Base-by-base conservation (phyloP, 2,797 vertebrate genomes). In the Coregonus sp. region DNA sequence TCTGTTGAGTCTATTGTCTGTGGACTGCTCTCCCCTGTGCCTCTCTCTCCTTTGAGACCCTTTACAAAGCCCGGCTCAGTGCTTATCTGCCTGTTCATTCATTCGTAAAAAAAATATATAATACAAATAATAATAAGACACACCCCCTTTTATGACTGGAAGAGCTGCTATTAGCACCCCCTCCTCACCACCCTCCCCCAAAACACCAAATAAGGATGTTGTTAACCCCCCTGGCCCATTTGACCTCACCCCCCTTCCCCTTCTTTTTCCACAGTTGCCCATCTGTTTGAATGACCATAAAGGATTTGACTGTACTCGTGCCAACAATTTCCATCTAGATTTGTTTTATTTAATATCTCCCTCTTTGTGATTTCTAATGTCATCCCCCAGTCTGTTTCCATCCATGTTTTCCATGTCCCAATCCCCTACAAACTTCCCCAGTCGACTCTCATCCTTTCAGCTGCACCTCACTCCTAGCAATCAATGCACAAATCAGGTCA, bases 371-470 rank as follows among this genome's bases (percentile, higher is more conserved):
- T 51, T 51, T 71, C 11, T 52, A 72, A 54, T 29, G 2, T 56
- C 51, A 31, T 33, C 51, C 51, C 14, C 25, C 2, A 56, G 35
- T 50, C 68, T 70, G 18, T 56, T 16, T 72, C 50, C 25, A 52
- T 72, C 29, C 3, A 72, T 25, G 2, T 25, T 31, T 9, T 56
- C 71, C 66, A 67, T 35, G 15, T 6, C 1, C 31, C 20, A 67
- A 67, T 33, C 33, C 33, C 66, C 33, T 16, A 5, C 33, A 35
- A 15, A 35, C 66, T 67, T 35, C 29, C 20, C 84, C 0, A 56
- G 18, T n/a, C 4, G n/a, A 3, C 5, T 61, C n/a, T 61, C 96
- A 99, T 88, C 95, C 95, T 0, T 98, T 97, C 92, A 95, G 94
- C 90, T 97, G 96, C 73, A 98, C 97, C 20, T 97, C 96, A 4